Evolutionary conservation across 2,888 invertebrate species (phyloP).

Genomic region (Calameuta idolon): DNA sequence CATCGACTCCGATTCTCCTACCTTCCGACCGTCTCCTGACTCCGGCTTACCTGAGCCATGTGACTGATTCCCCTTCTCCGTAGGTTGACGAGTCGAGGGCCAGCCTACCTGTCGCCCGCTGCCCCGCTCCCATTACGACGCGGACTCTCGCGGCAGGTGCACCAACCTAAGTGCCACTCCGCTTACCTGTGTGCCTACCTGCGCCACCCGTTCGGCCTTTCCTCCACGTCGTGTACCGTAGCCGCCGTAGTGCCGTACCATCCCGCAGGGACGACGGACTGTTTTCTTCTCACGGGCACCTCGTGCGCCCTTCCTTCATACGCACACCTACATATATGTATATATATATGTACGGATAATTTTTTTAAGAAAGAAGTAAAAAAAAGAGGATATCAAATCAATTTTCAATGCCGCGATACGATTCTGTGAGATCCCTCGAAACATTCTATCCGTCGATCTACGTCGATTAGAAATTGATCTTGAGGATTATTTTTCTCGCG

Average conservation of each 20-base stretch:
- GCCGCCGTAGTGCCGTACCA: conserved; percentile 48
- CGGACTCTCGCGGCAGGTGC: conserved; percentile 68
- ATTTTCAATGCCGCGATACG: not conserved
- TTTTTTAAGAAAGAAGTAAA: not conserved
- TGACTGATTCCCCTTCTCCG: conserved; percentile 65
- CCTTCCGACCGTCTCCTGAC: conserved; percentile 32
- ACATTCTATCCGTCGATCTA: not conserved
- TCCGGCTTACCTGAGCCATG: conserved; percentile 57
- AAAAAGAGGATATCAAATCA: not conserved
- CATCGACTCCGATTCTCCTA: conserved; percentile 10
- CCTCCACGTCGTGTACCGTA: not conserved
- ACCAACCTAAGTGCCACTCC: conserved; percentile 63
- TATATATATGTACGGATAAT: not conserved
- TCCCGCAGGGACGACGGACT: conserved; percentile 29
- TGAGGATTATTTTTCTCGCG: not conserved
- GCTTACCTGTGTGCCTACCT: conserved; percentile 43
- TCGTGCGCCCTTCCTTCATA: not conserved
- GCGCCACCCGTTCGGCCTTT: conserved; percentile 29
- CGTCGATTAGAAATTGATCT: not conserved
- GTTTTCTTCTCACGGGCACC: not conserved
- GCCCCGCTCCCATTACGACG: conserved; percentile 67
- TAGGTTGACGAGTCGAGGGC: conserved; percentile 63
- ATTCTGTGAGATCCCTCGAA: not conserved
- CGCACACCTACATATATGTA: not conserved
- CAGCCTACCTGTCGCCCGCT: conserved; percentile 67